Percentiles rank a stretch among this genome's conserved stretches.
phyloP scores from a whole-genome alignment of 2,888 invertebrate genomes.

The Watsonalla binaria region DNA sequence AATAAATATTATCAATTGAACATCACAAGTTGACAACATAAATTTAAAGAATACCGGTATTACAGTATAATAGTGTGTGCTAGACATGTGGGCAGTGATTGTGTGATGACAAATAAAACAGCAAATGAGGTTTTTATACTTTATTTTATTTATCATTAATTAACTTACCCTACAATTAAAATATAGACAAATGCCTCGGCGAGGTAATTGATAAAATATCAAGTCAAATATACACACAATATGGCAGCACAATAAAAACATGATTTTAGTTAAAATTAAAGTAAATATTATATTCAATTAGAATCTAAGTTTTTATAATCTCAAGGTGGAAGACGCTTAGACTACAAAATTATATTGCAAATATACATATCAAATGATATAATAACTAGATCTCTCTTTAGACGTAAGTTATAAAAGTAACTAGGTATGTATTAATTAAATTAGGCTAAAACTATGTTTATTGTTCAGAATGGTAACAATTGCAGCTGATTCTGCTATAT shows the following conservation, averaged over 20 bases:
- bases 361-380: slow-evolving; percentile 14
- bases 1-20: too few species aligned
- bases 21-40: too few species aligned
- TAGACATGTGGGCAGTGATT: background rate
- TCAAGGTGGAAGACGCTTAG: slow-evolving; percentile 33
- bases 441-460: background rate
- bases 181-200: slow-evolving; percentile 3
- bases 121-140: slow-evolving; percentile 8
- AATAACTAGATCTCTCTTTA: background rate
- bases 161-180: slow-evolving; percentile 5
- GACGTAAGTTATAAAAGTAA: too few species aligned
- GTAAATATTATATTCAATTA: background rate
- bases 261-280: background rate
- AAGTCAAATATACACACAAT: background rate
- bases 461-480: background rate
- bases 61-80: background rate
- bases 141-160: slow-evolving; percentile 8
- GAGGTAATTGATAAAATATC: background rate
- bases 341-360: slow-evolving; percentile 21
- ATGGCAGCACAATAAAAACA: slow-evolving; percentile 4
- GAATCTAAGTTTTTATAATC: slow-evolving; percentile 2
- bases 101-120: slow-evolving; percentile 8
- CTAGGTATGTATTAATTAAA: too few species aligned
- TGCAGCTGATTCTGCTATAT: background rate
- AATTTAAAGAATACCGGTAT: too few species aligned